Conservation (phyloP, 1,140 invertebrate genomes). For the Drosophila micromelanica region DNA sequence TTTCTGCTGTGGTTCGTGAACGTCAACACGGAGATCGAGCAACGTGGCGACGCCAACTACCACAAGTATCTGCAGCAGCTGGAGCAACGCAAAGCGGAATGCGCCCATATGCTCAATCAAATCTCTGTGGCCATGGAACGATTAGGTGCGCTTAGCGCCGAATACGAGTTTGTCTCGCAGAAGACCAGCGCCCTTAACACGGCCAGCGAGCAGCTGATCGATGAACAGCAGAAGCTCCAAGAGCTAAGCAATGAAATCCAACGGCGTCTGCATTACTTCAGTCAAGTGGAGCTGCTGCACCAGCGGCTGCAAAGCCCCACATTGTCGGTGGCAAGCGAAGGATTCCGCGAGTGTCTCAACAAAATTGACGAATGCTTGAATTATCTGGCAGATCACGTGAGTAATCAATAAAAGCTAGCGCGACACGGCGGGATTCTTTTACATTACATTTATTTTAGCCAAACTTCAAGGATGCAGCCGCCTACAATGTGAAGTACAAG, state of each 20-base stretch:
- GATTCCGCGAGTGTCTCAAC: constrained; percentile 91
- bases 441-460: too few relatives aligned
- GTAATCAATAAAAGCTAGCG: constrained; percentile 69
- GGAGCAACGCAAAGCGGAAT: constrained; percentile 88
- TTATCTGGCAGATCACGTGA: constrained; percentile 93
- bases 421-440: too few relatives aligned
- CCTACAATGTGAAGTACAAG: constrained; percentile 90
- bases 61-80: constrained; percentile 89
- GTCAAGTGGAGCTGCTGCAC: constrained; percentile 91
- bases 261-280: constrained; percentile 93
- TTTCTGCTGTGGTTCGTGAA: constrained; percentile 78
- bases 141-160: constrained; percentile 89
- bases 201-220: constrained; percentile 94
- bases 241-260: constrained; percentile 92
- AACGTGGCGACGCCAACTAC: constrained; percentile 80
- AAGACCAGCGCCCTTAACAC: constrained; percentile 96
- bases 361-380: constrained; percentile 94
- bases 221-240: constrained; percentile 93
- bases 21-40: constrained; percentile 79
- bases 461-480: constrained; percentile 90
- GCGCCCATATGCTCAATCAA: constrained; percentile 88
- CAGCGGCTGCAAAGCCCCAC: constrained; percentile 92
- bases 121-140: constrained; percentile 90
- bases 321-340: constrained; percentile 92
- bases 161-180: constrained; percentile 93